Evolutionary conservation across 2,113 vertebrate species (phyloP), one percentile per base, ranked within the genome.

Genomic region (Cranoglanis bouderius): DNA sequence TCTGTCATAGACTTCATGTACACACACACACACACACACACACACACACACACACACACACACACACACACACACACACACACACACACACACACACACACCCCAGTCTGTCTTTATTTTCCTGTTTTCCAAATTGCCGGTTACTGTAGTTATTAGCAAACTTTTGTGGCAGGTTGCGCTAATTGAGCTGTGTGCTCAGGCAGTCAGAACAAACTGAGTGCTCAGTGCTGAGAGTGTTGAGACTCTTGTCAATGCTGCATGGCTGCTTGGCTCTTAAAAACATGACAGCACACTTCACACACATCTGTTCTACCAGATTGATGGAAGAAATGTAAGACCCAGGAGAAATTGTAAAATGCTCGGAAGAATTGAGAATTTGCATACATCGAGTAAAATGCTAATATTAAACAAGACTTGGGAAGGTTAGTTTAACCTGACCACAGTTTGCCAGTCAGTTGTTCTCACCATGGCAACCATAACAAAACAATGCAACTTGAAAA

Each of bases 231-330:
- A 51, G 63, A n/a, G 40, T 84, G 63, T 72, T 35, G 61, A 85
- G 83, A 85, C 59, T 85, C 84, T 35, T 32, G 65, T 85, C 84
- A 63, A 57, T 86, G 85, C 72, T 59, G 85, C 85, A 77, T 77
- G 65, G 74, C 74, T 63, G 75, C 74, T 82, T 61, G 57, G 43
- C 55, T 87, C 72, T 49, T 78, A 61, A 87, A 78, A 85, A 87
- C 24, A 32, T 43, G 85, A 87, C 75, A 2, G 74, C 40, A 49
- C 74, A 63, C 29, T 63, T 78, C 74, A 49, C 75, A 59, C 67
- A 53, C 63, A 82, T 82, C 80, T 82, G 53, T 72, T 72, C 84
- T 72, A 35, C 46, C 61, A 70, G 40, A 65, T 32, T 72, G 65
- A 72, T 35, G 63, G 53, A 85, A 32, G 61, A n/a, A 51, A 43